These are phyloP conservation scores for Xiphophorus couchianus DNA, from an alignment of 2,113 vertebrate species.

Conservation along the genomic window DNA sequence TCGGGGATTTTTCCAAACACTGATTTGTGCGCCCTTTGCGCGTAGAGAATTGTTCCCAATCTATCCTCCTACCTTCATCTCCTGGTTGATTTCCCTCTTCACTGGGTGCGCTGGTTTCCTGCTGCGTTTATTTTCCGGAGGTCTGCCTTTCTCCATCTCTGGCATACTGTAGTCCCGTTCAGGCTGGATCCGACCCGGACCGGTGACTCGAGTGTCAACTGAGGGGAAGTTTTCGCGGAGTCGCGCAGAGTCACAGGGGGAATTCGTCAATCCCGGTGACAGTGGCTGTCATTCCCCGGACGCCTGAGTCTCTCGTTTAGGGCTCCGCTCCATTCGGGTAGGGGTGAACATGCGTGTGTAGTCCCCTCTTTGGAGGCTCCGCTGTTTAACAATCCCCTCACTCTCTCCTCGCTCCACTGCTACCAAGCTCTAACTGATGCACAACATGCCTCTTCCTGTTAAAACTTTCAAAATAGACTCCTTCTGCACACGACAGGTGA, in stretches of 20 bases:
- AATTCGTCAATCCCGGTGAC: constrained; percentile 77
- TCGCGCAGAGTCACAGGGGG: constrained; percentile 65
- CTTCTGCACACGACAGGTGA: background rate
- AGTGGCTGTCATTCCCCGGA: constrained; percentile 79
- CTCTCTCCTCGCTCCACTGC: constrained; percentile 23
- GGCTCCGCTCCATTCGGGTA: constrained; percentile 60
- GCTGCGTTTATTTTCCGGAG: constrained; percentile 96
- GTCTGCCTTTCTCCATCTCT: constrained; percentile 98
- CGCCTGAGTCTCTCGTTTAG: constrained; percentile 78
- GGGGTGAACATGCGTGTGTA: constrained; percentile 66
- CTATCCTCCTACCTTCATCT: constrained; percentile 90
- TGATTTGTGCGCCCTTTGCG: constrained; percentile 49
- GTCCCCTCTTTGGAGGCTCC: constrained; percentile 58
- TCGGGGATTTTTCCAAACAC: constrained; percentile 19
- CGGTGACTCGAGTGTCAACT: constrained; percentile 44
- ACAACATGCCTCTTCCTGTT: constrained; percentile 5
- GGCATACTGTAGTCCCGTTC: constrained; percentile 85
- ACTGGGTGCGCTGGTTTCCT: constrained; percentile 94
- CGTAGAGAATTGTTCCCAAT: constrained; percentile 26
- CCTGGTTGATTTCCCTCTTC: constrained; percentile 94
- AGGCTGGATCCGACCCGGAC: constrained; percentile 65
- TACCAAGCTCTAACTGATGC: background rate
- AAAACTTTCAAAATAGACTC: constrained; percentile 36
- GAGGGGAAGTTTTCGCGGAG: constrained; percentile 17
- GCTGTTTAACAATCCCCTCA: constrained; percentile 51